These are phyloP conservation scores for Epistrophella euchroma DNA, from an alignment of 2,888 invertebrate species.

Conservation along the genomic window DNA sequence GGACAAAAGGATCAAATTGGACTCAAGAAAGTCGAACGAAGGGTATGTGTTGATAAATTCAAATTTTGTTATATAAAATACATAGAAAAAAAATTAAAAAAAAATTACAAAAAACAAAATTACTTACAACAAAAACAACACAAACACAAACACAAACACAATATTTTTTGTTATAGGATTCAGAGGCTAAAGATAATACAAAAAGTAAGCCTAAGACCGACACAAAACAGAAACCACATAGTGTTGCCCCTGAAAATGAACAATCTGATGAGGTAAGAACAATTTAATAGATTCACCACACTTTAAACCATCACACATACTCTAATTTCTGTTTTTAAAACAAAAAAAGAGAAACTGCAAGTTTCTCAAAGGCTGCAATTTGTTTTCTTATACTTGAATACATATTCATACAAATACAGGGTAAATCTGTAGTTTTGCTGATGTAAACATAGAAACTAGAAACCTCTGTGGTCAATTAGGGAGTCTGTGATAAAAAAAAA, in stretches of 20 bases:
- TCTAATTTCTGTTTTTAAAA: not conserved
- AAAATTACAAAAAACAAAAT: not conserved
- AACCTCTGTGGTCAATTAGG: not conserved
- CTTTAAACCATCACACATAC: not conserved
- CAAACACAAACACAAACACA: slow-evolving; percentile 30
- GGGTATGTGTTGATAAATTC: slow-evolving; percentile 76
- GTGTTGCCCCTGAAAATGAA: slow-evolving; percentile 31
- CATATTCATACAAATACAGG: not conserved
- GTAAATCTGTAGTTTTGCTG: not conserved
- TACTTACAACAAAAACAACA: slow-evolving; percentile 1
- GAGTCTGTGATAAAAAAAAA: not conserved
- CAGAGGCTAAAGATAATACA: slow-evolving; percentile 39
- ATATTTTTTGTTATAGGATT: slow-evolving; percentile 48
- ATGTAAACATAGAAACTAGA: not conserved
- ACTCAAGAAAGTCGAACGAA: slow-evolving; percentile 80
- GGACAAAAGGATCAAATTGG: slow-evolving; percentile 78
- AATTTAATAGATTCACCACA: not conserved
- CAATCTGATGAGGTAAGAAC: slow-evolving; percentile 55
- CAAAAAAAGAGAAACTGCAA: not conserved
- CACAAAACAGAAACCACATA: slow-evolving; percentile 41
- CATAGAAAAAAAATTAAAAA: not conserved
- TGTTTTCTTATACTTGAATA: no score
- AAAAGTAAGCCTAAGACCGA: slow-evolving; percentile 43
- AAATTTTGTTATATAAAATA: not conserved
- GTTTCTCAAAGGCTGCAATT: not conserved